A percentile compares a stretch with the other conserved stretches of the same genome.
Evolutionary conservation across 2,888 invertebrate species (phyloP).

Genomic region (Drosophila longiperda): DNA sequence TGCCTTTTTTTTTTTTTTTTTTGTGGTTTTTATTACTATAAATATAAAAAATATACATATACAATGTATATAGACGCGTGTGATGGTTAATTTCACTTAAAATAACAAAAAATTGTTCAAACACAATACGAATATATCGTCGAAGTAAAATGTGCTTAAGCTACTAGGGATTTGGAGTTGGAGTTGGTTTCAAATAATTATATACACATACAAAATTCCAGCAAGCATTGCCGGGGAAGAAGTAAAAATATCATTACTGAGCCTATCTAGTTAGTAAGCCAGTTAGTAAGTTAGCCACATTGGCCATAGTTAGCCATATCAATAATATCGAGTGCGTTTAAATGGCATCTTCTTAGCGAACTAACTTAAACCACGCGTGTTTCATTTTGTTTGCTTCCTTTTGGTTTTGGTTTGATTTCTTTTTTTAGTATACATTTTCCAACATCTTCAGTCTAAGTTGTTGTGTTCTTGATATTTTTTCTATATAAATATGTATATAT

Average conservation of each 20-base stretch:
- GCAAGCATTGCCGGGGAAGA: constrained; percentile 41
- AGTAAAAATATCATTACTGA: constrained; percentile 28
- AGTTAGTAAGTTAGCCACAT: not conserved
- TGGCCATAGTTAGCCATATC: not conserved
- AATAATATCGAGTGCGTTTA: constrained; percentile 40
- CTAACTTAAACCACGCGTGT: constrained; percentile 59
- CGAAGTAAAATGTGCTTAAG: constrained; percentile 37
- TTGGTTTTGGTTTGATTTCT: constrained; percentile 23
- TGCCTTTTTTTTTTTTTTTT: constrained; percentile 12
- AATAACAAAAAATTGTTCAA: constrained; percentile 37
- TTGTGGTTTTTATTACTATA: constrained; percentile 43
- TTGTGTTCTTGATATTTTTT: constrained; percentile 56
- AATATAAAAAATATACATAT: constrained; percentile 59
- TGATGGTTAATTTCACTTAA: constrained; percentile 36
- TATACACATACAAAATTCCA: constrained; percentile 48
- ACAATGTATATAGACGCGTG: constrained; percentile 31
- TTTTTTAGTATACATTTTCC: constrained; percentile 20
- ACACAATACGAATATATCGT: constrained; percentile 30
- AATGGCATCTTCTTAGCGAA: constrained; percentile 30
- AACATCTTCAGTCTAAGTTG: constrained; percentile 72
- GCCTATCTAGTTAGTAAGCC: constrained; percentile 5
- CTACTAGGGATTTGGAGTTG: constrained; percentile 29
- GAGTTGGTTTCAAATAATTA: constrained; percentile 23
- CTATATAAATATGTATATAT: constrained; percentile 1
- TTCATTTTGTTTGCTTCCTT: constrained; percentile 33